Base-by-base conservation (phyloP, 2,888 invertebrate species). In the Leucophenga maculata region DNA sequence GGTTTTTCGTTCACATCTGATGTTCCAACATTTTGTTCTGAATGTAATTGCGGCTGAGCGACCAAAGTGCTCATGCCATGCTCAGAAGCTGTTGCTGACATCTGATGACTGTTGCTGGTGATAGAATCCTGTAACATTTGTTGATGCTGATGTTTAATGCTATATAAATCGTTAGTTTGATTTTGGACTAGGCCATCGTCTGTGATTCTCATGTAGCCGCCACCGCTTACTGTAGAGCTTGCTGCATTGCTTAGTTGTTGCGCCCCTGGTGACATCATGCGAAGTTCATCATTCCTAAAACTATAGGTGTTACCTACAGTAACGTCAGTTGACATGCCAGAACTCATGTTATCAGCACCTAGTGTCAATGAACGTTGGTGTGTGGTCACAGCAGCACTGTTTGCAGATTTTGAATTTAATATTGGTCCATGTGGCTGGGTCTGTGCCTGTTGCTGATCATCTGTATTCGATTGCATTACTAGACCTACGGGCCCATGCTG, bases 261-360 rank as follows among this genome's bases (percentile, higher is more conserved):
- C 44, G 69, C 60, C 8, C 69, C 68, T 65, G 80, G 75, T 6
- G 86, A 79, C 67, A 82, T 76, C 68, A 85, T 75, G 0, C 84
- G 83, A 72, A 86, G 81, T 68, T 94, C 94, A 85, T 95, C 95
- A 87, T 94, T 94, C 75, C 95, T 95, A 89, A 95, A 96, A 84
- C 94, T 94, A 88, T 95, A 96, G 3, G 95, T 94, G 88, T 95
- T 95, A 79, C 93, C 93, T 6, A 75, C 62, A 11, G 75, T 22
- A 50, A 52, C 67, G 46, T 75, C 71, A 14, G 50, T 20, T 55
- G 72, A 20, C 46, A 71, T 69, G 55, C 26, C 57, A 18, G 18
- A 68, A 71, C 50, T 67, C 44, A 67, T 67, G 65, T 16, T 60
- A 48, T 55, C 65, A 65, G 20, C 66, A 65, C 16, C 68, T 22